These are phyloP conservation scores for Ciconia boyciana DNA, from an alignment of 2,113 vertebrate species.

Conservation along the genomic window DNA sequence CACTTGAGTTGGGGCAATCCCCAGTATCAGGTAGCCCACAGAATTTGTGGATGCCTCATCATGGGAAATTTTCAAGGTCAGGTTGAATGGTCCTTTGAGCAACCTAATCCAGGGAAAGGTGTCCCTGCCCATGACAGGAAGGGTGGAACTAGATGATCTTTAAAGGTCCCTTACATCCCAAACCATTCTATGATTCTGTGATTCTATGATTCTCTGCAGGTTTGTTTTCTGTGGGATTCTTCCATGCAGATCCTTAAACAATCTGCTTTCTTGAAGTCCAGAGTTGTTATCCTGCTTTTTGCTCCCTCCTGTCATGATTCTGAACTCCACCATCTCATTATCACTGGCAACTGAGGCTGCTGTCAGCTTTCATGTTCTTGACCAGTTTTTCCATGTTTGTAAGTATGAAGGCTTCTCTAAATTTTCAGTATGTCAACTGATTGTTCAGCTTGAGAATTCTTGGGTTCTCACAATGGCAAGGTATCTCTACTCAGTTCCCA, in stretches of 20 bases:
- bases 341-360: accelerated
- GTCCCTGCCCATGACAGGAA: neutral
- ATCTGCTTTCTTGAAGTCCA: neutral
- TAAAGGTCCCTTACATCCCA: neutral
- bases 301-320: neutral
- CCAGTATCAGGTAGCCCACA: neutral
- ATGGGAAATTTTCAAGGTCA: neutral
- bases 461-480: neutral
- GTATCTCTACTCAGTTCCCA: accelerated
- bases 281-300: neutral
- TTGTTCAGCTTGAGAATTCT: neutral
- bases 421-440: neutral
- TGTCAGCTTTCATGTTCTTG: neutral
- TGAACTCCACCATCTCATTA: neutral
- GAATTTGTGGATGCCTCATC: neutral
- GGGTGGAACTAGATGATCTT: neutral
- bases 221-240: neutral
- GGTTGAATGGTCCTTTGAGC: neutral
- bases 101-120: neutral
- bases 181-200: neutral
- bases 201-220: neutral
- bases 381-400: neutral
- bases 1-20: neutral
- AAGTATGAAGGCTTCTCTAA: neutral
- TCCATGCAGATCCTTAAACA: neutral